Conservation (phyloP, 2,888 invertebrate genomes). For the Harpalus rubripes region DNA sequence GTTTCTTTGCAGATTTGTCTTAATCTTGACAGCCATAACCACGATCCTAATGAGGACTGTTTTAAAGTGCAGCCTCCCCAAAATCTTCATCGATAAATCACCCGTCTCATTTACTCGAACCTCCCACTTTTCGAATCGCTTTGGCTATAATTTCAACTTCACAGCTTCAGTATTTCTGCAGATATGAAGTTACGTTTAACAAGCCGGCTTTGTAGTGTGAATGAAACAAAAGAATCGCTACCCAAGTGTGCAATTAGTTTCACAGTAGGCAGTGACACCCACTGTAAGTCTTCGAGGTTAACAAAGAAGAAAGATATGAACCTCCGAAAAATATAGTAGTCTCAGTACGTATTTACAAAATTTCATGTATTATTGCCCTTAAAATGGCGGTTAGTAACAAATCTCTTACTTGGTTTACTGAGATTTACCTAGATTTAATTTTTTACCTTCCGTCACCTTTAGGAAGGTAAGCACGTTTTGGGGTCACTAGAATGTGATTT, state of each 20-base stretch:
- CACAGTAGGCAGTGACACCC: conserved; percentile 59
- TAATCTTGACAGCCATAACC: neutral
- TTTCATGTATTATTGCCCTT: too few species aligned
- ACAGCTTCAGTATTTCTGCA: neutral
- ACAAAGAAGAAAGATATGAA: too few species aligned
- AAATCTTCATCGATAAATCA: conserved; percentile 33
- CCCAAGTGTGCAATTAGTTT: conserved; percentile 58
- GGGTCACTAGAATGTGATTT: too few species aligned
- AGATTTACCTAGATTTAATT: too few species aligned
- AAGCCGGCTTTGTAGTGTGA: conserved; percentile 46
- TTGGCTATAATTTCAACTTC: conserved; percentile 25
- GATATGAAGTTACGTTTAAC: conserved; percentile 17
- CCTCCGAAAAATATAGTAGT: too few species aligned
- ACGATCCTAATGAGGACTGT: conserved; percentile 6
- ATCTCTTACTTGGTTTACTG: too few species aligned
- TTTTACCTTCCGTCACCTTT: too few species aligned
- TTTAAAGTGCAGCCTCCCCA: neutral
- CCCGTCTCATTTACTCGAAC: conserved; percentile 39
- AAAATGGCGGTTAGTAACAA: too few species aligned
- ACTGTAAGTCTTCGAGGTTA: conserved; percentile 25
- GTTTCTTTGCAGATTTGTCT: neutral
- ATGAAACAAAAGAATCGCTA: conserved; percentile 51
- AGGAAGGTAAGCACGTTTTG: too few species aligned
- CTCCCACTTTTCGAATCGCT: conserved; percentile 25
- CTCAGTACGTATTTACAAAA: too few species aligned